Conservation (phyloP, 1,140 invertebrate species). For the Drosophila micromelanica region DNA sequence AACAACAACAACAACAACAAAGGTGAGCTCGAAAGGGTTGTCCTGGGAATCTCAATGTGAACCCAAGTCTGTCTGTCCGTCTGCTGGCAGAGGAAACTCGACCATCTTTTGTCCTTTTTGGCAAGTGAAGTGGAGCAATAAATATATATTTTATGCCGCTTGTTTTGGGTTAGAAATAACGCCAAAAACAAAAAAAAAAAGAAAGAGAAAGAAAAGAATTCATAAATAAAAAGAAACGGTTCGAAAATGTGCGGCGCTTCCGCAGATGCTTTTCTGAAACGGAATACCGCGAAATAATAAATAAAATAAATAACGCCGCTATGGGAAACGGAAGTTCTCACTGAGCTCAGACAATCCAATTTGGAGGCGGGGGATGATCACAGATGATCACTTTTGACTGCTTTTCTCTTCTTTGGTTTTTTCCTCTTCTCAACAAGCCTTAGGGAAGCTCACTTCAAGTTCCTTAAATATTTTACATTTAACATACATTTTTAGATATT, state of each 20-base stretch:
- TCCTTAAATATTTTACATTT: too few relatives aligned
- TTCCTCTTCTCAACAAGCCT: background rate
- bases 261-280: slow-evolving; percentile 35
- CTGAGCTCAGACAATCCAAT: background rate
- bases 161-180: slow-evolving; percentile 51
- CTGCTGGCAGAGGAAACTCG: slow-evolving; percentile 1
- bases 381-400: background rate
- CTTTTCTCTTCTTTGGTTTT: too few relatives aligned
- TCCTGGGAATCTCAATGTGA: slow-evolving; percentile 29
- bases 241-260: slow-evolving; percentile 23
- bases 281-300: slow-evolving; percentile 15
- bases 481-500: too few relatives aligned
- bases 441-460: background rate
- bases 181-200: slow-evolving; percentile 13
- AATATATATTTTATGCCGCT: slow-evolving; percentile 20
- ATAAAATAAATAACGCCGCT: slow-evolving; percentile 17
- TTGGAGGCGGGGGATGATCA: background rate
- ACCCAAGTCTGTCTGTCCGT: slow-evolving; percentile 21
- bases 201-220: background rate
- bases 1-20: slow-evolving; percentile 2
- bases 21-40: slow-evolving; percentile 39
- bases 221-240: background rate
- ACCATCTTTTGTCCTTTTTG: slow-evolving; percentile 13
- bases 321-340: slow-evolving; percentile 43
- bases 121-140: slow-evolving; percentile 2